Percentiles rank a stretch among this genome's conserved stretches.
phyloP scores from a whole-genome alignment of 2,113 vertebrate genomes.

The Mixornis gularis region DNA sequence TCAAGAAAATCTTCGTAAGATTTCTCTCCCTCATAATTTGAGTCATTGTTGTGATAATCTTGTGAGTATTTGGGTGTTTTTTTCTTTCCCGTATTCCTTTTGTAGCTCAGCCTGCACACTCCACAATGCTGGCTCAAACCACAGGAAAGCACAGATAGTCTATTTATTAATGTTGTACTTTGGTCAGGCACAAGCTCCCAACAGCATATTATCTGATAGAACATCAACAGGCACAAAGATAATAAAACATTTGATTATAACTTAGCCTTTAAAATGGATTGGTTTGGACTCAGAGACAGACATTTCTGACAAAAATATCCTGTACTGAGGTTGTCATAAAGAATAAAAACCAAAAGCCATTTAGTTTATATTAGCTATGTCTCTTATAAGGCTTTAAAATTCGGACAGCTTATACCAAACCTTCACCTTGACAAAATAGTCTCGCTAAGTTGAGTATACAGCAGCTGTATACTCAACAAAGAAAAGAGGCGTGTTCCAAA shows the following conservation, averaged over 20 bases:
- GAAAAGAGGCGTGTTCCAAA: neutral
- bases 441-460: neutral
- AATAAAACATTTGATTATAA: conserved; percentile 53
- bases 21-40: conserved; percentile 31
- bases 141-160: conserved; percentile 10
- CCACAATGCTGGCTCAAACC: conserved; percentile 25
- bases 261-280: neutral
- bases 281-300: conserved; percentile 10
- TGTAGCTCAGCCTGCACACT: conserved; percentile 16
- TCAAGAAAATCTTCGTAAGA: conserved; percentile 48
- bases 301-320: conserved; percentile 28
- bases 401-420: neutral
- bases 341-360: neutral
- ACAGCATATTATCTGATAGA: conserved; percentile 40
- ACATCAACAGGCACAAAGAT: conserved; percentile 21
- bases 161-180: conserved; percentile 52
- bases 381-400: neutral
- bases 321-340: neutral
- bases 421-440: neutral
- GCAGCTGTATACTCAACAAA: neutral
- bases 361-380: neutral
- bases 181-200: conserved; percentile 25
- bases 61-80: conserved; percentile 25
- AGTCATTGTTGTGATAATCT: conserved; percentile 37
- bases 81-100: conserved; percentile 9